These are phyloP conservation scores for Arvicanthis niloticus DNA, from an alignment of 2,113 vertebrate species.

Conservation along the genomic window DNA sequence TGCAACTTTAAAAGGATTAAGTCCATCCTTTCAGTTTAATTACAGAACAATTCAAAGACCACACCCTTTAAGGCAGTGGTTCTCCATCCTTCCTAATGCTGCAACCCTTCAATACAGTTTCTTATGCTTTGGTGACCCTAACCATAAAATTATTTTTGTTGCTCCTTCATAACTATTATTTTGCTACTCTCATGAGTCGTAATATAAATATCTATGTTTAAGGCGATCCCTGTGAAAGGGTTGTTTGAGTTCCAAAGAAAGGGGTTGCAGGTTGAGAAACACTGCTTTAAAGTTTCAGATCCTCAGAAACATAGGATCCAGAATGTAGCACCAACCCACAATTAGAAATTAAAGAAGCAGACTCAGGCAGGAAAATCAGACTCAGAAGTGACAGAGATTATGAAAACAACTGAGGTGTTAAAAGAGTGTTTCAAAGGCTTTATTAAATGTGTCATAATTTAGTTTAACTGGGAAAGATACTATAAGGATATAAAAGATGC, in stretches of 20 bases:
- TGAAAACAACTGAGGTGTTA: not conserved
- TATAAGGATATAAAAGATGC: not conserved
- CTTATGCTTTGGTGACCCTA: not conserved
- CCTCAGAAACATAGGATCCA: not conserved
- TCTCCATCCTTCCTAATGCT: not conserved
- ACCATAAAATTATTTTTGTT: not conserved
- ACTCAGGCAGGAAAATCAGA: conserved; percentile 20
- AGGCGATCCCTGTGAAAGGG: not conserved
- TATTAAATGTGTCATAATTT: conserved; percentile 9
- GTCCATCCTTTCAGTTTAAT: not conserved
- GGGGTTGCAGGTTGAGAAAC: not conserved
- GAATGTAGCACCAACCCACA: not conserved
- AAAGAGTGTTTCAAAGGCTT: not conserved
- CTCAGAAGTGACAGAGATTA: not conserved
- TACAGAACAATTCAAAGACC: not conserved
- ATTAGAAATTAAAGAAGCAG: not conserved
- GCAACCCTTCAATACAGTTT: not conserved
- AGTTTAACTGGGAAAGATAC: not conserved
- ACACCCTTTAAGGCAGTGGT: not conserved
- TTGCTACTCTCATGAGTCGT: not conserved
- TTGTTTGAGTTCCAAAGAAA: not conserved
- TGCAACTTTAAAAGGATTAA: not conserved
- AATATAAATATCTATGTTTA: not conserved
- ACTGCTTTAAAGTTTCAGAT: not conserved
- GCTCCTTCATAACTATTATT: not conserved